phyloP scores from a whole-genome alignment of 2,797 vertebrate species.

The Natrix natrix region DNA sequence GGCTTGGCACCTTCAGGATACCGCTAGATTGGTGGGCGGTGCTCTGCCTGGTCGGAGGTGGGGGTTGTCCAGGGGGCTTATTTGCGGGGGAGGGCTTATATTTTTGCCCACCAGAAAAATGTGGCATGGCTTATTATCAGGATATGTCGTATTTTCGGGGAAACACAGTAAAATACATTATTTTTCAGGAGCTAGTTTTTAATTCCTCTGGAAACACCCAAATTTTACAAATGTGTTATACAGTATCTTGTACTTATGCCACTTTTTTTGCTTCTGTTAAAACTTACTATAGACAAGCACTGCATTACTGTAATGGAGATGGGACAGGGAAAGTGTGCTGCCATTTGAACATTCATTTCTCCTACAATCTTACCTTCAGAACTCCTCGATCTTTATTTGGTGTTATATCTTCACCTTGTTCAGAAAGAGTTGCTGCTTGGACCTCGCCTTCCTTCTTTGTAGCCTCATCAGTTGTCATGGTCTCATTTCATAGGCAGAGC shows the following conservation, averaged over 20 bases:
- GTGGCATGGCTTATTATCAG: too few species aligned
- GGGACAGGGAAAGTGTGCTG: not conserved
- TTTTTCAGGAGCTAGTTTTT: not conserved
- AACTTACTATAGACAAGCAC: not conserved
- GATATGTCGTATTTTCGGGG: too few species aligned
- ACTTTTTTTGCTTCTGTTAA: not conserved
- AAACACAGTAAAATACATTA: not conserved
- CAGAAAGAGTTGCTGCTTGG: slow-evolving; percentile 71
- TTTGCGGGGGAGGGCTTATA: too few species aligned
- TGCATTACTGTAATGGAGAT: not conserved
- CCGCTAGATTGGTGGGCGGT: too few species aligned
- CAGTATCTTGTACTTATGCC: not conserved
- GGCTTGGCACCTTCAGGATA: too few species aligned
- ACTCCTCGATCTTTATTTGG: slow-evolving; percentile 83
- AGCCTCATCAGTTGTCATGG: slow-evolving; percentile 89
- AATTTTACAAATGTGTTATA: not conserved
- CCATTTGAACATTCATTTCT: not conserved
- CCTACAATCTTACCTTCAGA: slow-evolving; percentile 78
- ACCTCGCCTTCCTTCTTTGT: slow-evolving; percentile 77
- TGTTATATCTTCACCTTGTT: slow-evolving; percentile 85
- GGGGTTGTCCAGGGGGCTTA: too few species aligned
- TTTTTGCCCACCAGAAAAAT: too few species aligned
- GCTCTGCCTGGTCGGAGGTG: too few species aligned
- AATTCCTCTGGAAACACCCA: not conserved
- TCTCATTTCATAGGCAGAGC: slow-evolving; percentile 53